These are phyloP conservation scores for Drosophila repleta DNA, from an alignment of 1,140 invertebrate genomes.

Conservation along the genomic window DNA sequence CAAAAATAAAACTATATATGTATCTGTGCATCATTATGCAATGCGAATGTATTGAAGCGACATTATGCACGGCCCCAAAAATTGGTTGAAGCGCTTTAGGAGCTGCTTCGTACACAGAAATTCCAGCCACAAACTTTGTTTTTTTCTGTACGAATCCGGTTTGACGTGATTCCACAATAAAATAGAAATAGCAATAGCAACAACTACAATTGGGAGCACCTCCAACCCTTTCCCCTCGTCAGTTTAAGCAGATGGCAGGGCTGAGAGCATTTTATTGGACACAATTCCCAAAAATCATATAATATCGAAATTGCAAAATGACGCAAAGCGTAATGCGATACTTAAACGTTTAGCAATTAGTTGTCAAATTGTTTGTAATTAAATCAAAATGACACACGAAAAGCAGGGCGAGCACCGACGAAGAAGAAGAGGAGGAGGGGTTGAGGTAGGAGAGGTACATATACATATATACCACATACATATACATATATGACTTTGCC, in stretches of 20 bases:
- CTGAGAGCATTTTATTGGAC: conserved; percentile 57
- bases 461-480: background rate
- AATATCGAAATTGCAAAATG: conserved; percentile 75
- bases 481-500: conserved; percentile 52
- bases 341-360: conserved; percentile 80
- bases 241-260: conserved; percentile 1
- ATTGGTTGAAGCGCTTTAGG: conserved; percentile 62
- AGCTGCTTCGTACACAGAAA: conserved; percentile 55
- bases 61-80: conserved; percentile 54
- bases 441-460: background rate
- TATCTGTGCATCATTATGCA: conserved; percentile 54
- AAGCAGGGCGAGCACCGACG: conserved; percentile 15
- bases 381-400: conserved; percentile 80
- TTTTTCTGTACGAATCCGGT: conserved; percentile 70
- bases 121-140: conserved; percentile 30
- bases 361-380: conserved; percentile 83
- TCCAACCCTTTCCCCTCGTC: conserved; percentile 12
- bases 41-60: conserved; percentile 52
- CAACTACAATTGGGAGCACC: conserved; percentile 7
- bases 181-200: conserved; percentile 37
- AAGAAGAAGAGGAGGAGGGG: background rate
- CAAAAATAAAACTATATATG: background rate
- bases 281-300: conserved; percentile 66
- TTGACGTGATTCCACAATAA: conserved; percentile 75
- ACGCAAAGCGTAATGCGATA: conserved; percentile 80